These are phyloP conservation scores for Aptenodytes forsteri DNA, from an alignment of 2,113 vertebrate genomes.

Conservation along the genomic window DNA sequence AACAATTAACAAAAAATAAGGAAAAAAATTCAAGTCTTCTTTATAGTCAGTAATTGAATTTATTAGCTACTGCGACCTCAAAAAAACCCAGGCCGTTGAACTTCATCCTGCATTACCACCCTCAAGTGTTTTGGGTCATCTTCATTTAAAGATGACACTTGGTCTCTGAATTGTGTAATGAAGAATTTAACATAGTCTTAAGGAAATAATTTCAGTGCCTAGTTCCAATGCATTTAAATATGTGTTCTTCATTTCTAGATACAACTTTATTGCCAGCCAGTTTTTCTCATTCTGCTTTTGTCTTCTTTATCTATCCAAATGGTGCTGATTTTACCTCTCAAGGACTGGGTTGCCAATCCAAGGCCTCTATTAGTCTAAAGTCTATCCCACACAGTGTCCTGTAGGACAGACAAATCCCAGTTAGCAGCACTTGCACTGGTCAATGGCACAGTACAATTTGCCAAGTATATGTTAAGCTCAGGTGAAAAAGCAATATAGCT, in stretches of 20 bases:
- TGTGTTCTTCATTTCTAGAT: neutral
- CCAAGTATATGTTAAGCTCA: neutral
- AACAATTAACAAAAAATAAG: neutral
- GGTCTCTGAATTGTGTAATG: neutral
- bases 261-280: neutral
- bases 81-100: neutral
- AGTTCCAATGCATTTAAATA: neutral
- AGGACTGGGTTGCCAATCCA: neutral
- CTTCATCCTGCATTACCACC: neutral
- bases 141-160: neutral
- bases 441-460: neutral
- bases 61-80: neutral
- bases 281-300: neutral
- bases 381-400: neutral
- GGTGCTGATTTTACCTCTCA: neutral
- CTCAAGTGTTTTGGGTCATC: rapidly evolving
- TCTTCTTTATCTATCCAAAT: neutral
- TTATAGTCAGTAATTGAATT: neutral
- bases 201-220: neutral
- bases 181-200: neutral
- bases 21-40: neutral
- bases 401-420: neutral
- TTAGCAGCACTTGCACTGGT: neutral
- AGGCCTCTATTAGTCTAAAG: neutral
- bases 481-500: neutral